A percentile compares a stretch with the other conserved stretches of the same genome.
These are phyloP conservation scores for Dinomys branickii DNA, from an alignment of 2,113 vertebrate species.

Conservation along the genomic window DNA sequence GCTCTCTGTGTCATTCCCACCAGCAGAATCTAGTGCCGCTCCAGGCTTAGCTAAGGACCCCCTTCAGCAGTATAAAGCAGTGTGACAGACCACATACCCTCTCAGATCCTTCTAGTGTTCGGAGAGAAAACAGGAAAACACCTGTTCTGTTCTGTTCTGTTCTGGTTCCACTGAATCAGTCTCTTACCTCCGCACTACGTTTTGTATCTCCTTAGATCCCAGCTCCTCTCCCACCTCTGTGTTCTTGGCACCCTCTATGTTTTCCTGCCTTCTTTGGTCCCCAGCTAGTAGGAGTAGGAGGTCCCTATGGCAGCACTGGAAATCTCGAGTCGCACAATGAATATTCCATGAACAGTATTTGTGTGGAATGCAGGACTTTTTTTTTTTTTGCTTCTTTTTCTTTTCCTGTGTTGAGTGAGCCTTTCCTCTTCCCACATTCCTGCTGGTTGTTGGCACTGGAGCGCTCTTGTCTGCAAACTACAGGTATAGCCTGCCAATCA, in stretches of 20 bases:
- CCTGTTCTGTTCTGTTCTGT: not conserved
- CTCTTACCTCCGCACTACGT: not conserved
- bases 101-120: not conserved
- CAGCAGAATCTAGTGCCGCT: not conserved
- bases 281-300: not conserved
- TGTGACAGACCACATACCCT: not conserved
- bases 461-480: not conserved
- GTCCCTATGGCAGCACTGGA: not conserved
- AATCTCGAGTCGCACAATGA: not conserved
- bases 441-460: not conserved
- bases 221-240: not conserved
- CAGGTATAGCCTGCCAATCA: not conserved
- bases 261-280: not conserved
- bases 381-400: not conserved
- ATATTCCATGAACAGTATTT: not conserved
- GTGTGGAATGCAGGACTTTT: not conserved
- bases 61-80: not conserved
- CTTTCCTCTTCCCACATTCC: not conserved
- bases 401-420: not conserved
- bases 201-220: not conserved
- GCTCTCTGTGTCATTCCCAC: not conserved
- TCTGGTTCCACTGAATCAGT: not conserved
- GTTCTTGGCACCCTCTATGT: not conserved
- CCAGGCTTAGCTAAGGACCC: not conserved
- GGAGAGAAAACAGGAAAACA: not conserved